Conservation (phyloP, 2,113 vertebrate species). For the Puffinus mauretanicus region DNA sequence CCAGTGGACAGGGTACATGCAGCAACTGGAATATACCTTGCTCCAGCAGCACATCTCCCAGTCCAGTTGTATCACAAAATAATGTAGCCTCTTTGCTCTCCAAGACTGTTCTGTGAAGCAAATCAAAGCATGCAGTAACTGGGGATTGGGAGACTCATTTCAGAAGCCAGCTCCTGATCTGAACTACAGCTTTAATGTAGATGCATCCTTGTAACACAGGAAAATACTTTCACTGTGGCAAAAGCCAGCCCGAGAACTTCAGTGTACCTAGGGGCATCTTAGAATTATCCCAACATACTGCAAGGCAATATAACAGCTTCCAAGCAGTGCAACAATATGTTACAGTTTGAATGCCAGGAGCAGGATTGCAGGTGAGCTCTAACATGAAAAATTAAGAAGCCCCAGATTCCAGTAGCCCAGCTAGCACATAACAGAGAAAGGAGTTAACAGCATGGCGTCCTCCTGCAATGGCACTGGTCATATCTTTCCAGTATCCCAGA, state of each 20-base stretch:
- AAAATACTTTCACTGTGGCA: not conserved
- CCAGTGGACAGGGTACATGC: accelerated
- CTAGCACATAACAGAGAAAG: not conserved
- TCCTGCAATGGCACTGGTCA: not conserved
- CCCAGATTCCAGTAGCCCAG: not conserved
- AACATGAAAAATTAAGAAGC: not conserved
- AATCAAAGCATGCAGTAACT: not conserved
- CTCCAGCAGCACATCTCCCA: not conserved
- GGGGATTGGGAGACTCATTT: not conserved
- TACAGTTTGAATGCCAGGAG: not conserved
- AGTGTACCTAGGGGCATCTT: not conserved
- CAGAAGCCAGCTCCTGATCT: not conserved
- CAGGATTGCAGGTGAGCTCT: not conserved
- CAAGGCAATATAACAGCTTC: not conserved
- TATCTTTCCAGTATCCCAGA: not conserved
- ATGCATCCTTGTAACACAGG: not conserved
- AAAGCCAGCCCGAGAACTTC: not conserved
- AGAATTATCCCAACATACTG: not conserved
- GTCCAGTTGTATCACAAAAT: not conserved
- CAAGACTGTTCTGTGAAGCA: not conserved
- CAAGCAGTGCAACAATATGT: not conserved
- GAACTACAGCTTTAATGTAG: not conserved
- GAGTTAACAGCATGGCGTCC: not conserved
- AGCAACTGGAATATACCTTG: not conserved
- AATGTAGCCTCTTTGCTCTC: not conserved